Conservation (phyloP, 1,140 invertebrate species). For the Heterodera schachtii region DNA sequence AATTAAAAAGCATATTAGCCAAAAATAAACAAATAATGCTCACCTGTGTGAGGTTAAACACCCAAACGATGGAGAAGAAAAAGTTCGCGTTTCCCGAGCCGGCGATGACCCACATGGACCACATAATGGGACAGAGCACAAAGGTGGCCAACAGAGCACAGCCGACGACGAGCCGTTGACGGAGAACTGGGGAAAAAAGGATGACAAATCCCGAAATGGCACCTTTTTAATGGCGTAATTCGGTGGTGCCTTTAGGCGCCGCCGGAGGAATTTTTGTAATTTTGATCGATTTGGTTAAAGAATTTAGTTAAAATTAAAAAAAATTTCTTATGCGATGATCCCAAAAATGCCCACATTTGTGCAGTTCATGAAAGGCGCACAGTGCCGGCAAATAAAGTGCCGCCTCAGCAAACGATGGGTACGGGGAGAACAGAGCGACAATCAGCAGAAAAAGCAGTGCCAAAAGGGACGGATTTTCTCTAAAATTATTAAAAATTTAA, state of each 20-base stretch:
- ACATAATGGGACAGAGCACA: slow-evolving; percentile 87
- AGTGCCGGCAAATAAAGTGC: slow-evolving; percentile 81
- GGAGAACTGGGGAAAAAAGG: slow-evolving; percentile 69
- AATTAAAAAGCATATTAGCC: background rate
- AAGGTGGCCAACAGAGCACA: slow-evolving; percentile 85
- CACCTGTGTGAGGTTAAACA: slow-evolving; percentile 84
- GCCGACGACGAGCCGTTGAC: slow-evolving; percentile 86
- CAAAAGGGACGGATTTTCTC: slow-evolving; percentile 80
- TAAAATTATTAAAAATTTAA: slow-evolving; percentile 60
- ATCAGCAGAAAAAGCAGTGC: slow-evolving; percentile 82
- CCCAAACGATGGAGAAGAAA: slow-evolving; percentile 94
- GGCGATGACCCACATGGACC: slow-evolving; percentile 96
- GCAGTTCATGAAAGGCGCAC: slow-evolving; percentile 82
- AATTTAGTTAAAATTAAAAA: background rate
- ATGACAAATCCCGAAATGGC: background rate
- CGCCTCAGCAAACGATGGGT: slow-evolving; percentile 91
- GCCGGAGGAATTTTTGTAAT: too few species aligned
- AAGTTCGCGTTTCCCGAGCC: slow-evolving; percentile 99
- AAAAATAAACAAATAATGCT: slow-evolving; percentile 29
- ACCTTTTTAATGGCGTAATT: background rate
- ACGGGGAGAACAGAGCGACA: slow-evolving; percentile 90
- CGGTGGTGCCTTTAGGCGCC: too few species aligned
- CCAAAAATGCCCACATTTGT: slow-evolving; percentile 74
- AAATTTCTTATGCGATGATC: background rate
- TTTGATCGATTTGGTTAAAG: too few species aligned